Evolutionary conservation across 2,888 invertebrate species (phyloP).

Genomic region (Drosophila borealis): DNA sequence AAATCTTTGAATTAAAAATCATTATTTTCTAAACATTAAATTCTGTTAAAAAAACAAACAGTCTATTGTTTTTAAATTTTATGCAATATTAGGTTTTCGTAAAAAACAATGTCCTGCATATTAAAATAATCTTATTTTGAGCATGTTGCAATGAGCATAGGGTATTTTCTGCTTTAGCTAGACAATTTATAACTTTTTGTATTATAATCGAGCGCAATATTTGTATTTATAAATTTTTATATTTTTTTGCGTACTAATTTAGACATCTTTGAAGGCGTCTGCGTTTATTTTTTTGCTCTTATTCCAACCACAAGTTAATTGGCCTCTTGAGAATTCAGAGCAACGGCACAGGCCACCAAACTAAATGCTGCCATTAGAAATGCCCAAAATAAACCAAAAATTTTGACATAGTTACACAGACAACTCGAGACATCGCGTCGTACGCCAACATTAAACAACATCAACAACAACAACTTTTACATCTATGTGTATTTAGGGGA

Average conservation of each 20-base stretch:
- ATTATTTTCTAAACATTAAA: too few relatives aligned
- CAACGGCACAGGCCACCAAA: constrained; percentile 34
- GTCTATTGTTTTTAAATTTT: too few relatives aligned
- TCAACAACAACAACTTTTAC: constrained; percentile 22
- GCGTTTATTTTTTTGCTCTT: constrained; percentile 26
- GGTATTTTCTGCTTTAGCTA: background rate
- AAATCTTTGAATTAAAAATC: too few relatives aligned
- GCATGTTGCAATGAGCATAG: background rate
- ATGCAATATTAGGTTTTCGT: too few relatives aligned
- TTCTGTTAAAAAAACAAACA: too few relatives aligned
- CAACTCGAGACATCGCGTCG: constrained; percentile 39
- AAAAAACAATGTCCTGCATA: too few relatives aligned
- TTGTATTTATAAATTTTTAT: constrained; percentile 27
- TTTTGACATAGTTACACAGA: constrained; percentile 72
- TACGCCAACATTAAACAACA: constrained; percentile 38
- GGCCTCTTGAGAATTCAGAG: constrained; percentile 73
- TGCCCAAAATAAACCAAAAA: constrained; percentile 62
- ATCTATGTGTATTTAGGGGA: constrained; percentile 40
- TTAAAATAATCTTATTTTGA: too few relatives aligned
- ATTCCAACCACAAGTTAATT: constrained; percentile 67
- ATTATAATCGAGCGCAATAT: constrained; percentile 34
- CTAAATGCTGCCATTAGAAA: constrained; percentile 68
- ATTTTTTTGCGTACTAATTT: constrained; percentile 37
- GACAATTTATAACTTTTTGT: constrained; percentile 4
- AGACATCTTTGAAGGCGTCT: constrained; percentile 24